Evolutionary conservation across 2,797 vertebrate genomes (phyloP).

Genomic region (Corythornis leucogaster): DNA sequence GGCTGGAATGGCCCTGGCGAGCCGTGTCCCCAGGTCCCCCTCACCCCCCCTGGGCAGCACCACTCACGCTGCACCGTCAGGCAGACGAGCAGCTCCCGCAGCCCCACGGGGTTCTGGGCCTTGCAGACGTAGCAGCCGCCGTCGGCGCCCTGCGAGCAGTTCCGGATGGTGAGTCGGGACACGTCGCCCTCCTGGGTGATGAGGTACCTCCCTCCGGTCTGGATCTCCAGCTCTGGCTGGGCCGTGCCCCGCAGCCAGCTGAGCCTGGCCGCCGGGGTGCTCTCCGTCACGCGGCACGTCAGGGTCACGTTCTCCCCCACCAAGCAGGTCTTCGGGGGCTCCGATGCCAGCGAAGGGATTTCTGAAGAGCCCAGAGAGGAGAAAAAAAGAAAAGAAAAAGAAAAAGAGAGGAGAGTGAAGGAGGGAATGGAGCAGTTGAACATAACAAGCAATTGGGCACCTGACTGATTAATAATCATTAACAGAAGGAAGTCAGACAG

Average conservation of each 20-base stretch:
- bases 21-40: background rate
- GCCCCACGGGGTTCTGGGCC: conserved; percentile 85
- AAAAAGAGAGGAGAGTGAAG: background rate
- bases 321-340: conserved; percentile 83
- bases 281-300: conserved; percentile 77
- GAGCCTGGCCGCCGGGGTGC: conserved; percentile 75
- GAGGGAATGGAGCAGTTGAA: background rate
- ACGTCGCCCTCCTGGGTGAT: conserved; percentile 67
- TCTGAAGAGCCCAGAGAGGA: conserved; percentile 68
- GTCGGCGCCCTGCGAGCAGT: conserved; percentile 83
- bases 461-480: conserved; percentile 39
- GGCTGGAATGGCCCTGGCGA: rapidly evolving
- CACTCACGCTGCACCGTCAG: conserved; percentile 87
- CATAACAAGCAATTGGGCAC: background rate
- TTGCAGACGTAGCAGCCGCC: conserved; percentile 88
- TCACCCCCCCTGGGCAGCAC: background rate
- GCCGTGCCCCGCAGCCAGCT: conserved; percentile 83
- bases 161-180: conserved; percentile 85
- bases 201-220: conserved; percentile 77
- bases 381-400: background rate
- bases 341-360: conserved; percentile 78
- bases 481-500: conserved; percentile 10
- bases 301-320: conserved; percentile 80
- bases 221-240: conserved; percentile 64
- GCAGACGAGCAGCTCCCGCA: conserved; percentile 83